Evolutionary conservation across 1,140 invertebrate genomes (phyloP).

Genomic region (Achatina immaculata): DNA sequence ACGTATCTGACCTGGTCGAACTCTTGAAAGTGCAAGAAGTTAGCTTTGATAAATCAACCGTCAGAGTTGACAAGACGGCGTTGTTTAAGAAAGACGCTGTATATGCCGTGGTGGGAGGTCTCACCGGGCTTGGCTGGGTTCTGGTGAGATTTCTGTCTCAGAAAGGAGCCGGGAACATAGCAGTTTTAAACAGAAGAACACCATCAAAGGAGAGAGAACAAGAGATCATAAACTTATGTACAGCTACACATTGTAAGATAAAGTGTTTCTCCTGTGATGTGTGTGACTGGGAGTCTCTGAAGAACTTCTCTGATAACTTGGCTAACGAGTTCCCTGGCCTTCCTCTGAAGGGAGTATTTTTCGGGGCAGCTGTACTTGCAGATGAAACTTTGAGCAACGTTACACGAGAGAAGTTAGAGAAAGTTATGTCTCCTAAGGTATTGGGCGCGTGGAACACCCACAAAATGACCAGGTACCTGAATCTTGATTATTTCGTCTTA

Average conservation of each 20-base stretch:
- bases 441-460: slow-evolving; percentile 60
- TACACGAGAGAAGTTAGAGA: slow-evolving; percentile 44
- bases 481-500: slow-evolving; percentile 55
- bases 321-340: slow-evolving; percentile 14
- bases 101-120: slow-evolving; percentile 58
- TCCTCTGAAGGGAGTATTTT: slow-evolving; percentile 54
- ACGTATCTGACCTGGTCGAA: slow-evolving; percentile 18
- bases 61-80: neutral
- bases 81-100: slow-evolving; percentile 42
- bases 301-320: slow-evolving; percentile 36
- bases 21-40: slow-evolving; percentile 8
- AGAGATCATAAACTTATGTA: slow-evolving; percentile 40
- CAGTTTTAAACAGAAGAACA: slow-evolving; percentile 47
- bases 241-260: slow-evolving; percentile 40
- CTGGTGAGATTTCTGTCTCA: slow-evolving; percentile 46
- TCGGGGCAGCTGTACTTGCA: slow-evolving; percentile 52
- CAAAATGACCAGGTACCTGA: slow-evolving; percentile 38
- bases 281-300: slow-evolving; percentile 31
- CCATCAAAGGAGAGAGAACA: slow-evolving; percentile 21
- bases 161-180: slow-evolving; percentile 51
- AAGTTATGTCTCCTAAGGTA: slow-evolving; percentile 52
- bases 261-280: slow-evolving; percentile 43
- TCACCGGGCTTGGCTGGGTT: slow-evolving; percentile 61
- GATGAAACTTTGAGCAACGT: slow-evolving; percentile 48
- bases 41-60: neutral